Evolutionary conservation across 2,113 vertebrate species (phyloP).

Genomic region (Centropus bengalensis): DNA sequence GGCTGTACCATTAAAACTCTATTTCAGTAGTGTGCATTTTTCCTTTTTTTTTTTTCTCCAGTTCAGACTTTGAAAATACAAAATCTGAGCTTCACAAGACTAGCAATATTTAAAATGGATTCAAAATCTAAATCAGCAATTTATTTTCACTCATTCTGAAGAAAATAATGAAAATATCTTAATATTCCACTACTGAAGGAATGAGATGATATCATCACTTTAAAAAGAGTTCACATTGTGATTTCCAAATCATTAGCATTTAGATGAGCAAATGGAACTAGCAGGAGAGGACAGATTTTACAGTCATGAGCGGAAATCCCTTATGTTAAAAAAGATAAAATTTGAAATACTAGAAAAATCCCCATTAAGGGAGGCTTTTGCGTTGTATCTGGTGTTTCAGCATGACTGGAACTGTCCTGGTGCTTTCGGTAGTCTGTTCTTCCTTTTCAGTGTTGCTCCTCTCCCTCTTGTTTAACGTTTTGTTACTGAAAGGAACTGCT

Average conservation of each 20-base stretch:
- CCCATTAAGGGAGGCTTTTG: not conserved
- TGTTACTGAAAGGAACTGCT: not conserved
- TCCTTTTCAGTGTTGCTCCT: not conserved
- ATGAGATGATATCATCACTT: not conserved
- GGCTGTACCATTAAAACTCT: not conserved
- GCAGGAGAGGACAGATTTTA: not conserved
- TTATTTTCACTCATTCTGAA: not conserved
- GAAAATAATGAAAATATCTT: not conserved
- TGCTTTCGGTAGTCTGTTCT: not conserved
- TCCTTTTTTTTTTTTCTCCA: not conserved
- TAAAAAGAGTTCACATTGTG: not conserved
- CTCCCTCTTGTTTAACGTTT: not conserved
- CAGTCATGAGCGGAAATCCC: not conserved
- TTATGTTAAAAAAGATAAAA: not conserved
- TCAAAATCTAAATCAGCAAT: not conserved
- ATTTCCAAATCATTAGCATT: constrained; percentile 17
- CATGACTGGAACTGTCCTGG: not conserved
- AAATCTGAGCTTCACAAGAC: not conserved
- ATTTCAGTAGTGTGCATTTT: not conserved
- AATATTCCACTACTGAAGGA: not conserved
- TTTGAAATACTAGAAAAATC: not conserved
- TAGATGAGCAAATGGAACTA: constrained; percentile 10
- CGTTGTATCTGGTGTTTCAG: not conserved
- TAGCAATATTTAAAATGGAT: not conserved
- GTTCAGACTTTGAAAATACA: not conserved